Percentiles rank a stretch among this genome's conserved stretches.
These are phyloP conservation scores for Penaeus japonicus DNA, from an alignment of 1,140 invertebrate genomes.

Conservation along the genomic window DNA sequence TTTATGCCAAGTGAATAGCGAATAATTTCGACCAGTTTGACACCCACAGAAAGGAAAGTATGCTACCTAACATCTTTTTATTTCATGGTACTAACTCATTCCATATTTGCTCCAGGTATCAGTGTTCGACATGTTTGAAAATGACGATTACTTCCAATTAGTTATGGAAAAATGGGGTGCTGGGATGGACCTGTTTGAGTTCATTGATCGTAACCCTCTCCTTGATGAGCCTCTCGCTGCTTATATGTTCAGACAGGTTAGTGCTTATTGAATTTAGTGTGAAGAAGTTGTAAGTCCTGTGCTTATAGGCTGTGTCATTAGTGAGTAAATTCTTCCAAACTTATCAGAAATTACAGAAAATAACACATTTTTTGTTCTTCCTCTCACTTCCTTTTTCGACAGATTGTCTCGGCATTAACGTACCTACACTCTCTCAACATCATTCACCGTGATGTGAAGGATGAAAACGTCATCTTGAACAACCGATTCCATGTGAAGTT, in stretches of 20 bases:
- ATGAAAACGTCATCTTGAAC: conserved; percentile 81
- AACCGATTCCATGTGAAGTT: conserved; percentile 78
- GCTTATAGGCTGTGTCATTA: too few species aligned
- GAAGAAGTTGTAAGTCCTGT: too few species aligned
- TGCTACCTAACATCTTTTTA: background rate
- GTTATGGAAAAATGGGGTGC: conserved; percentile 84
- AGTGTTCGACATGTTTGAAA: conserved; percentile 78
- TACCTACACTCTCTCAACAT: conserved; percentile 76
- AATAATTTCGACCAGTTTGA: too few species aligned
- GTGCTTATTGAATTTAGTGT: background rate
- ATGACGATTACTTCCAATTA: conserved; percentile 77
- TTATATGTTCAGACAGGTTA: conserved; percentile 79
- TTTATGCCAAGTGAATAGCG: too few species aligned
- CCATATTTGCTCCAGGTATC: conserved; percentile 65
- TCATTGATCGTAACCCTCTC: conserved; percentile 75
- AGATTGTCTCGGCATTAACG: conserved; percentile 75
- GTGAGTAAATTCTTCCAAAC: too few species aligned
- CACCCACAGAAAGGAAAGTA: too few species aligned
- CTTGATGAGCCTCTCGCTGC: conserved; percentile 76
- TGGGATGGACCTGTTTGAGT: conserved; percentile 83
- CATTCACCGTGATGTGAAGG: conserved; percentile 78
- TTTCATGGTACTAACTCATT: background rate
- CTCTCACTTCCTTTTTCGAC: conserved; percentile 38
- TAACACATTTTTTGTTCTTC: background rate
- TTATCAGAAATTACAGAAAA: background rate